phyloP scores from a whole-genome alignment of 1,140 invertebrate genomes.

The Centruroides vittatus region DNA sequence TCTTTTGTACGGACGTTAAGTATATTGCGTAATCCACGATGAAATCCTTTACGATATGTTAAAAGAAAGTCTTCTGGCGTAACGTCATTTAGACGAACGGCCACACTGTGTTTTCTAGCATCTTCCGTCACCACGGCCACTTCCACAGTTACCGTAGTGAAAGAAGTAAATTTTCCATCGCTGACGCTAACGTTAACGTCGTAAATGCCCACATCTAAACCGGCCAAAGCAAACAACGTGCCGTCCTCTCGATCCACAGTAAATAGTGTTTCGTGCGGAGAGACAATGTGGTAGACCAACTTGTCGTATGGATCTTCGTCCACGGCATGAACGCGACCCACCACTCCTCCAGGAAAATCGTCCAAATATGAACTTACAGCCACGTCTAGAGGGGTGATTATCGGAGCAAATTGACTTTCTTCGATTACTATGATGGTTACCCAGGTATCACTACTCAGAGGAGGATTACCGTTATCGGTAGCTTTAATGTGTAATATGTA shows the following conservation, averaged over 20 bases:
- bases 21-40: conserved; percentile 52
- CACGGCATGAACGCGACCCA: conserved; percentile 72
- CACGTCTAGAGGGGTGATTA: conserved; percentile 70
- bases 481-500: conserved; percentile 75
- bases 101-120: conserved; percentile 68
- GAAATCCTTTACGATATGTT: conserved; percentile 66
- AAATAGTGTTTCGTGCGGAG: conserved; percentile 47
- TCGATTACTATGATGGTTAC: conserved; percentile 73
- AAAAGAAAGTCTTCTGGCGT: conserved; percentile 70
- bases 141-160: conserved; percentile 25
- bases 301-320: conserved; percentile 88
- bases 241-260: conserved; percentile 63
- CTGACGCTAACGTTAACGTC: conserved; percentile 59
- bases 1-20: conserved; percentile 24
- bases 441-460: conserved; percentile 72
- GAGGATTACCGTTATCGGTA: conserved; percentile 85
- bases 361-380: conserved; percentile 68
- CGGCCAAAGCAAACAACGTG: conserved; percentile 61
- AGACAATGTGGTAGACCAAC: conserved; percentile 52
- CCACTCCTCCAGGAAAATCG: conserved; percentile 74
- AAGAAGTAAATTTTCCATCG: conserved; percentile 38
- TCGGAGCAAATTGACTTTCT: conserved; percentile 84
- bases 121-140: conserved; percentile 66
- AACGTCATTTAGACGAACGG: conserved; percentile 54
- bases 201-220: conserved; percentile 76